Base-by-base conservation (phyloP, 2,888 invertebrate species). In the Drosophila lacicola region DNA sequence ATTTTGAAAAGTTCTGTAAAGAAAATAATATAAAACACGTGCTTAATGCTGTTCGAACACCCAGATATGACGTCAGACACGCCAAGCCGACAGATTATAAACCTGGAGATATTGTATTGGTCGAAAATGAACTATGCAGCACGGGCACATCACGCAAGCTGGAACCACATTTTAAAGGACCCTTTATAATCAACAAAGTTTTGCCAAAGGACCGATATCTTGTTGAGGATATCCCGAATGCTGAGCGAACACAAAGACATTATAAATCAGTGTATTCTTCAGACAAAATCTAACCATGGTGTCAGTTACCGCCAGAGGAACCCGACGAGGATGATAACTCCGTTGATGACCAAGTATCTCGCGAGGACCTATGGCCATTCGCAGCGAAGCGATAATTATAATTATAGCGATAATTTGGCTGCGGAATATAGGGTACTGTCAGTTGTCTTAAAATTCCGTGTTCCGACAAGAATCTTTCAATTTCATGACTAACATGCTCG, bases 131-230 rank as follows among this genome's bases (percentile, higher is more conserved):
- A 36, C 46, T 56, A 6, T 37, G 14, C 5, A 68, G 57, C 37
- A 53, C 55, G 4, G 58, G 45, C 2, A 47, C 17, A 1, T 68
- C 58, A n/a, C 53, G 49, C 1, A 68, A 68, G 33, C 13, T 63
- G 14, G 57, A 57, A 21, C 64, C 53, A 11, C 58, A 45, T 13
- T 69, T 50, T 9, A 64, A 69, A 64, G 54, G 60, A 8, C 54
- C 69, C 0, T 66, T 67, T 41, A 4, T 65, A 2, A 10, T 58
- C 11, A 42, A 11, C 33, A 53, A 58, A 9, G 41, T 44, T 4
- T 34, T 63, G 42, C 41, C 25, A 6, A 51, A 68, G 1, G 47
- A 68, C 10, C n/a, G 29, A 39, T 50, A 63, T 57, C 42, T 54
- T 3, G 14, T 65, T 0, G 47, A 66, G 36, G 53, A 58, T 44